A percentile compares a stretch with the other conserved stretches of the same genome.
Evolutionary conservation across 1,140 invertebrate species (phyloP).

Genomic region (Diorhabda sublineata): DNA sequence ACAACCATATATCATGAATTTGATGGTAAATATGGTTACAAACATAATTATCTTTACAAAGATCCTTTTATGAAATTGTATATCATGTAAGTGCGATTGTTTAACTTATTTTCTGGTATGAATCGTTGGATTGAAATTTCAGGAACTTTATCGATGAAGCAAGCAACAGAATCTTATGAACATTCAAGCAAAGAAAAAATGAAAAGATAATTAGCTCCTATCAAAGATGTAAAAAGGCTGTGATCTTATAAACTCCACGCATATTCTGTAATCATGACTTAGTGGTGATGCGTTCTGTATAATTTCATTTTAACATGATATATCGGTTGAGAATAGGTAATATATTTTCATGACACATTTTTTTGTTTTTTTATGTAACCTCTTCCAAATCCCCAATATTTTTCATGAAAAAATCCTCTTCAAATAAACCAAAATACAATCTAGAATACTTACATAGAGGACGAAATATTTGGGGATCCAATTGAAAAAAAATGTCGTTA

Average conservation of each 20-base stretch:
- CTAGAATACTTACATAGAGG: too few relatives aligned
- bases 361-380: too few relatives aligned
- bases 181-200: background rate
- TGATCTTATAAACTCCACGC: conserved; percentile 8
- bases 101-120: background rate
- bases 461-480: too few relatives aligned
- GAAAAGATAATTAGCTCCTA: conserved; percentile 9
- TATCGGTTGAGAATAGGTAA: too few relatives aligned
- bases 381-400: too few relatives aligned
- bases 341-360: too few relatives aligned
- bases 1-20: conserved; percentile 27
- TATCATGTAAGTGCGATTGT: conserved; percentile 26
- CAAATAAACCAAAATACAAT: too few relatives aligned
- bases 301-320: too few relatives aligned
- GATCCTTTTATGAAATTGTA: conserved; percentile 29
- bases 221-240: conserved; percentile 21
- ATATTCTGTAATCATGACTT: background rate
- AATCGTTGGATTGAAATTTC: background rate
- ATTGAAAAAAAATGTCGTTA: too few relatives aligned
- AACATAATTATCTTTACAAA: conserved; percentile 34
- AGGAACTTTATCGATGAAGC: conserved; percentile 1
- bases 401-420: too few relatives aligned
- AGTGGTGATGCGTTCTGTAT: too few relatives aligned
- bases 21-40: conserved; percentile 21
- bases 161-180: background rate